phyloP scores from a whole-genome alignment of 2,888 invertebrate species.

The Pristionchus mayeri region DNA sequence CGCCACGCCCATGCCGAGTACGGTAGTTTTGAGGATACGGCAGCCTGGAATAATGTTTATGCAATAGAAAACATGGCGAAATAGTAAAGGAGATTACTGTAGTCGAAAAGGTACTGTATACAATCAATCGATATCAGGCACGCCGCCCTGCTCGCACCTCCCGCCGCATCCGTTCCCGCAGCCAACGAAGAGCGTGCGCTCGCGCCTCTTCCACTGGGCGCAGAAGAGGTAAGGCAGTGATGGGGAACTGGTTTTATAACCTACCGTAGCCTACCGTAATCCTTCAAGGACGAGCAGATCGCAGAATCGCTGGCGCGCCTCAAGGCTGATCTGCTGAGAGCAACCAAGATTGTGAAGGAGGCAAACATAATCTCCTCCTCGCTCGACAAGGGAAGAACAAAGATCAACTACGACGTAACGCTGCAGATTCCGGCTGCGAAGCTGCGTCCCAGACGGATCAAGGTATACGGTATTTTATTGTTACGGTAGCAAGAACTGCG shows the following conservation, averaged over 20 bases:
- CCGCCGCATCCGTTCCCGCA: conserved; percentile 64
- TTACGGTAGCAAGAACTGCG: not conserved
- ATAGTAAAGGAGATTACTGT: not conserved
- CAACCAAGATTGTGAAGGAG: conserved; percentile 94
- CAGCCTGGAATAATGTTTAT: not conserved
- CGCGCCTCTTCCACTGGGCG: conserved; percentile 78
- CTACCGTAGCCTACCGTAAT: not conserved
- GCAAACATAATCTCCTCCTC: conserved; percentile 97
- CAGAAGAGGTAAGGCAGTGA: conserved; percentile 77
- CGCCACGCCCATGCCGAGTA: conserved; percentile 83
- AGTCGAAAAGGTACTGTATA: not conserved
- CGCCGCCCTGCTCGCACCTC: conserved; percentile 57
- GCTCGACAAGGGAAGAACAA: conserved; percentile 81
- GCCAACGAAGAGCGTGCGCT: conserved; percentile 68
- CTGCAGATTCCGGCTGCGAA: conserved; percentile 98
- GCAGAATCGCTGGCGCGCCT: conserved; percentile 91
- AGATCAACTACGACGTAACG: conserved; percentile 95
- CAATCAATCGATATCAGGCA: conserved; percentile 52
- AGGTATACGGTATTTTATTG: too few species aligned
- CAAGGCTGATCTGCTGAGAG: conserved; percentile 92
- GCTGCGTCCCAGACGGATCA: conserved; percentile 85
- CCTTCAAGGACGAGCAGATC: conserved; percentile 90
- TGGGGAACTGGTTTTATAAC: too few species aligned
- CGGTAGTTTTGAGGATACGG: conserved; percentile 83
- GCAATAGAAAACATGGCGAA: too few species aligned